phyloP scores from a whole-genome alignment of 2,113 vertebrate species.

The Notarius lentiginosus region DNA sequence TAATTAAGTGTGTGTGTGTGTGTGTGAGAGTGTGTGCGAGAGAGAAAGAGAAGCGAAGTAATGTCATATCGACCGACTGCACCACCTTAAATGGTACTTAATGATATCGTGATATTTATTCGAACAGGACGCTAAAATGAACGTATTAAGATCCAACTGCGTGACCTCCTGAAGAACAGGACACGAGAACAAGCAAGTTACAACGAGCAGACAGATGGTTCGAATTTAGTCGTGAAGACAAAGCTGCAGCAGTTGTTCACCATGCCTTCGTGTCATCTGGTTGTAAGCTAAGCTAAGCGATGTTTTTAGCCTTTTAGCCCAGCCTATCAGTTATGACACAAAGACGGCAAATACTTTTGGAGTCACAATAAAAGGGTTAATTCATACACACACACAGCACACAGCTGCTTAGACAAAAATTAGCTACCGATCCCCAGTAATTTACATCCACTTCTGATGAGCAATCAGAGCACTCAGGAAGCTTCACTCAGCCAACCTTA shows the following conservation, averaged over 20 bases:
- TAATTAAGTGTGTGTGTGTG: conserved; percentile 44
- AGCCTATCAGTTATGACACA: conserved; percentile 67
- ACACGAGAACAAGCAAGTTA: background rate
- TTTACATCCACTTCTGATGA: background rate
- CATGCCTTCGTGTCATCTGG: conserved; percentile 24
- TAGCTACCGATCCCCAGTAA: conserved; percentile 17
- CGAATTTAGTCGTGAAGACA: conserved; percentile 29
- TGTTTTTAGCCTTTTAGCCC: conserved; percentile 70
- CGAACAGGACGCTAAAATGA: background rate
- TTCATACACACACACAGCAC: conserved; percentile 36
- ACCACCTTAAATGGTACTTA: conserved; percentile 38
- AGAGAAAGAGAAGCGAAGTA: conserved; percentile 7
- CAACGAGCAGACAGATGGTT: background rate
- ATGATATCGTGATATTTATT: conserved; percentile 28
- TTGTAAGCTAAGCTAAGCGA: conserved; percentile 56
- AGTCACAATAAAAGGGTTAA: conserved; percentile 58
- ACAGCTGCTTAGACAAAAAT: conserved; percentile 52
- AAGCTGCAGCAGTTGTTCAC: conserved; percentile 67
- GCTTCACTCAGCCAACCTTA: conserved; percentile 59
- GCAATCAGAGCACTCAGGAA: conserved; percentile 59
- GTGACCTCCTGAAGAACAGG: conserved; percentile 18
- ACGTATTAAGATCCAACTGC: background rate
- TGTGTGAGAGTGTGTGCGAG: too few relatives aligned
- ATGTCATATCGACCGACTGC: conserved; percentile 31
- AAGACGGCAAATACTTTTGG: conserved; percentile 59